phyloP scores from a whole-genome alignment of 2,797 vertebrate species.

The Gymnothorax javanicus region DNA sequence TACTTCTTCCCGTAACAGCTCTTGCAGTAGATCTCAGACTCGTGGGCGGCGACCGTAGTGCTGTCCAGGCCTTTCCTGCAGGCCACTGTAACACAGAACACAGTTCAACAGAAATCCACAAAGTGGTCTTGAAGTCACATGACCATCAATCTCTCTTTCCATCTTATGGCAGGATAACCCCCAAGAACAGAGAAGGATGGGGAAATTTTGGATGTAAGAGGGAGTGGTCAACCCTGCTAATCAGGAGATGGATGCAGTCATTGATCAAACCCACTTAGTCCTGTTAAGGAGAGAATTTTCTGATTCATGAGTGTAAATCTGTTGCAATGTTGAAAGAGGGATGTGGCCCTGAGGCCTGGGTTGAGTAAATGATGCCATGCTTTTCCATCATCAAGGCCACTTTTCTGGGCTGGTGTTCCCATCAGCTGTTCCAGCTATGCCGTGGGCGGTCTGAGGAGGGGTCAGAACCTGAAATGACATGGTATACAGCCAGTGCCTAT shows the following conservation, averaged over 20 bases:
- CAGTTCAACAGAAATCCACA: not conserved
- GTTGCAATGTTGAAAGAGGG: not conserved
- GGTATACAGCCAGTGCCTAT: slow-evolving; percentile 52
- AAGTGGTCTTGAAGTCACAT: not conserved
- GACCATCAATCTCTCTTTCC: not conserved
- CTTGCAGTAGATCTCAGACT: slow-evolving; percentile 95
- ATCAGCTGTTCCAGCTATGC: slow-evolving; percentile 48
- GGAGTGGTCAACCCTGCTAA: not conserved
- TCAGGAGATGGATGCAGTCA: not conserved
- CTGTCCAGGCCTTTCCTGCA: slow-evolving; percentile 94
- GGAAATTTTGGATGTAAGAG: not conserved
- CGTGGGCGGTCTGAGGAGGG: slow-evolving; percentile 32
- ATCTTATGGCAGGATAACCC: not conserved
- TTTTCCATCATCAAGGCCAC: slow-evolving; percentile 56
- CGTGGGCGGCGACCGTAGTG: slow-evolving; percentile 88
- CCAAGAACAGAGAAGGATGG: not conserved
- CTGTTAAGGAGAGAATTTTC: not conserved
- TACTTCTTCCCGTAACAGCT: slow-evolving; percentile 92
- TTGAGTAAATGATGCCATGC: slow-evolving; percentile 14
- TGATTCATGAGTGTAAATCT: not conserved
- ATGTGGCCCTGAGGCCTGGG: slow-evolving; percentile 2
- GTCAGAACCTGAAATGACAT: slow-evolving; percentile 47
- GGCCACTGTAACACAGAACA: slow-evolving; percentile 73
- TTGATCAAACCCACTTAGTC: not conserved
- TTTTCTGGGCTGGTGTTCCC: slow-evolving; percentile 38